Conservation (phyloP, 2,888 invertebrate genomes). For the Yponomeuta malinellus region DNA sequence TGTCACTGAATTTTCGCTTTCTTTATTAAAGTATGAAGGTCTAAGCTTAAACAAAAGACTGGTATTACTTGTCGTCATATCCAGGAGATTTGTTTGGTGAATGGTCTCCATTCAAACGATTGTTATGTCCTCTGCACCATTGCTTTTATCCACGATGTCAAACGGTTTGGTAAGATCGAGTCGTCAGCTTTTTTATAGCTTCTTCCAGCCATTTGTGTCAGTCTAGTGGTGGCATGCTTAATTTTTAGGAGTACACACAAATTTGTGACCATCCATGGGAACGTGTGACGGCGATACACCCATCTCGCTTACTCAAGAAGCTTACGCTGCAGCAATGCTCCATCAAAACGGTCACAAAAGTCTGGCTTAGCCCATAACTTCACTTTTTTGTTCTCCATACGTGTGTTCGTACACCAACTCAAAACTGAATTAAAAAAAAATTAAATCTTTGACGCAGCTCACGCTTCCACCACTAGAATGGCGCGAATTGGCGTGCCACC, state of each 20-base stretch:
- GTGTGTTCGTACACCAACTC: too few species aligned
- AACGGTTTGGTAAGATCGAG: neutral
- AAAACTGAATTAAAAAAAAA: neutral
- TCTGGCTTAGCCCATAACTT: too few species aligned
- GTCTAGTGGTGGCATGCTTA: neutral
- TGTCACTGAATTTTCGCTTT: too few species aligned
- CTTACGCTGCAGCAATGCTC: too few species aligned
- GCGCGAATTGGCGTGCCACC: slow-evolving; percentile 36
- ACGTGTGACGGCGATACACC: too few species aligned
- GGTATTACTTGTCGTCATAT: neutral
- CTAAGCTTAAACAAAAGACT: too few species aligned
- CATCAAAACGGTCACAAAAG: too few species aligned
- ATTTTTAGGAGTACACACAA: too few species aligned
- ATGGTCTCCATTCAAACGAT: neutral
- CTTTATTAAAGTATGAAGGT: too few species aligned
- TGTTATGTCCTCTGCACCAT: neutral
- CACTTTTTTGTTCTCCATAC: too few species aligned
- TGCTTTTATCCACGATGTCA: neutral
- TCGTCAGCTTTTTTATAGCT: neutral
- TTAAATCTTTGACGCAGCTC: neutral
- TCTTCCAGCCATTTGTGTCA: neutral
- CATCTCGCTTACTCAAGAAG: too few species aligned
- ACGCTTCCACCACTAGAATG: slow-evolving; percentile 23
- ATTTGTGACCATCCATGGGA: too few species aligned
- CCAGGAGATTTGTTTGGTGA: neutral